Conservation (phyloP, 2,113 vertebrate species). For the Neotoma lepida region DNA sequence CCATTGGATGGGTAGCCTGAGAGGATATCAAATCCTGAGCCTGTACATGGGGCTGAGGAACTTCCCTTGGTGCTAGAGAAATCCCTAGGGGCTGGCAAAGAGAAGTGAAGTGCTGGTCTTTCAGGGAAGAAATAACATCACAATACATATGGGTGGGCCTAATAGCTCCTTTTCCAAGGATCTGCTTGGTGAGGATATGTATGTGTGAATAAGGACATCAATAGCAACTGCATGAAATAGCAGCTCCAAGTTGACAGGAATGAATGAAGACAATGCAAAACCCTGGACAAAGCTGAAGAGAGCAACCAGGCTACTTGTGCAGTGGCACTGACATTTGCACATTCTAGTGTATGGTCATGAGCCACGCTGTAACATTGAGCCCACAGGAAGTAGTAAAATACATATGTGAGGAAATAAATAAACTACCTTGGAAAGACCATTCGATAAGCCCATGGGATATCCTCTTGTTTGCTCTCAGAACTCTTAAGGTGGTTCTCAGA, state of each 20-base stretch:
- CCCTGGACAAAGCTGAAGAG: not conserved
- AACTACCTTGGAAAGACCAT: not conserved
- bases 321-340: not conserved
- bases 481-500: not conserved
- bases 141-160: not conserved
- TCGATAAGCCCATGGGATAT: not conserved
- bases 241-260: not conserved
- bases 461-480: conserved; percentile 16
- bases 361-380: not conserved
- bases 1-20: not conserved
- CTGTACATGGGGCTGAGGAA: not conserved
- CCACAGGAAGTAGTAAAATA: not conserved
- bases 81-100: conserved; percentile 2
- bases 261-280: not conserved
- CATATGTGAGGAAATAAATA: not conserved
- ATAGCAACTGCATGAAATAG: not conserved
- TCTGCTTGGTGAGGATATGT: not conserved
- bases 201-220: not conserved
- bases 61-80: not conserved
- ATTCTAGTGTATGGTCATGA: not conserved
- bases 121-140: not conserved
- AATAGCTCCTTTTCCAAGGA: not conserved
- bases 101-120: not conserved
- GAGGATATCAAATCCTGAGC: not conserved
- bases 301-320: not conserved